Evolutionary conservation across 2,113 vertebrate species (phyloP).

Genomic region (Myxocyprinus asiaticus): DNA sequence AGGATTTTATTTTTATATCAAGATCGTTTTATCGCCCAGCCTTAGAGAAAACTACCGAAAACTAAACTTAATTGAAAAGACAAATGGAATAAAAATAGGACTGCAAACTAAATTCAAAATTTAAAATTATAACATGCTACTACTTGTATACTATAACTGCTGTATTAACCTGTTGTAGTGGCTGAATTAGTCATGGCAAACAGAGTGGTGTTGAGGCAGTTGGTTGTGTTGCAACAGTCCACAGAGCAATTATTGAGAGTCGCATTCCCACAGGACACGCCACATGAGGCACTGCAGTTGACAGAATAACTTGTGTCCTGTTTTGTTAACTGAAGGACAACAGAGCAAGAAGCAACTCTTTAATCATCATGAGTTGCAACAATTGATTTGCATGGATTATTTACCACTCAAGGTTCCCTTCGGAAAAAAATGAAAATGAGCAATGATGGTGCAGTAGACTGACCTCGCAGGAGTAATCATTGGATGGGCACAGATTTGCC

Average conservation of each 20-base stretch:
- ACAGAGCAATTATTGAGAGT: slow-evolving; percentile 63
- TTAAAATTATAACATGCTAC: too few species aligned
- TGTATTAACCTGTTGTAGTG: slow-evolving; percentile 61
- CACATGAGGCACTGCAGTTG: slow-evolving; percentile 51
- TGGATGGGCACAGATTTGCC: slow-evolving; percentile 42
- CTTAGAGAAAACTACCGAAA: too few species aligned
- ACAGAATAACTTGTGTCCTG: slow-evolving; percentile 59
- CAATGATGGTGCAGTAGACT: not conserved
- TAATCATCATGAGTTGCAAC: not conserved
- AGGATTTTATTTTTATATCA: too few species aligned
- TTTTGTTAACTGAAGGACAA: slow-evolving; percentile 67
- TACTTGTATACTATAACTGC: too few species aligned
- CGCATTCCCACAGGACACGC: slow-evolving; percentile 48
- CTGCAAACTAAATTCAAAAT: too few species aligned
- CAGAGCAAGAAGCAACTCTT: slow-evolving; percentile 9
- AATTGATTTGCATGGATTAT: too few species aligned
- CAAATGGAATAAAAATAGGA: too few species aligned
- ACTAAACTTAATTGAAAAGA: too few species aligned
- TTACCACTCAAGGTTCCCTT: too few species aligned
- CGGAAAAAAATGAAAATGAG: too few species aligned
- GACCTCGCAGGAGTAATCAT: slow-evolving; percentile 69
- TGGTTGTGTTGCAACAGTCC: slow-evolving; percentile 66
- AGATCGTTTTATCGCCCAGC: too few species aligned
- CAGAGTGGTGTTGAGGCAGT: slow-evolving; percentile 68
- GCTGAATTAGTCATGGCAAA: slow-evolving; percentile 52